Conservation (phyloP, 2,888 invertebrate species). For the Cylloceria caligata region DNA sequence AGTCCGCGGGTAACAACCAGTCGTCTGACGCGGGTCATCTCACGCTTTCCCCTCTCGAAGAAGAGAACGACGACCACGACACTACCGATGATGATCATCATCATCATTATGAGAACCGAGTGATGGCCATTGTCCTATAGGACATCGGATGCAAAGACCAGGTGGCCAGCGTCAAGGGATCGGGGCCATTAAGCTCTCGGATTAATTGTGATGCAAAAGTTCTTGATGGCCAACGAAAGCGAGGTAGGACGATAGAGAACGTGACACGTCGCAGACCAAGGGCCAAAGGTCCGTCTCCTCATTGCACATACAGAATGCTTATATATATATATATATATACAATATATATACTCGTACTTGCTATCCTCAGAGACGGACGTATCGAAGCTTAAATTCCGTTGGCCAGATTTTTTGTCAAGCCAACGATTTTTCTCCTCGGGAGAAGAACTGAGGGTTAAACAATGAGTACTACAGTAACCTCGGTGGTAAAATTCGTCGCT, state of each 20-base stretch:
- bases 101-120: conserved; percentile 69
- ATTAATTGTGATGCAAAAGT: conserved; percentile 82
- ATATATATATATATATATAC: too few relatives aligned
- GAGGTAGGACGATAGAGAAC: conserved; percentile 16
- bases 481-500: conserved; percentile 2
- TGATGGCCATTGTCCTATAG: conserved; percentile 79
- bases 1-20: conserved; percentile 57
- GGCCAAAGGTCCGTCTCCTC: conserved; percentile 58
- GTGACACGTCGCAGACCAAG: conserved; percentile 62
- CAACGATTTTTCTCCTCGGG: conserved; percentile 44
- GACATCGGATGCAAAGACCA: conserved; percentile 75
- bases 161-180: conserved; percentile 80
- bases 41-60: conserved; percentile 52
- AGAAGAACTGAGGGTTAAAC: conserved; percentile 29
- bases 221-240: conserved; percentile 76
- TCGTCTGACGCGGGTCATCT: conserved; percentile 68
- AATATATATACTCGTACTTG: too few relatives aligned
- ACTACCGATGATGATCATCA: conserved; percentile 53
- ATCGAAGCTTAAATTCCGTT: conserved; percentile 30
- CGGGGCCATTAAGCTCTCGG: conserved; percentile 78
- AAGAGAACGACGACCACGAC: conserved; percentile 19
- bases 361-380: neutral
- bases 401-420: conserved; percentile 64
- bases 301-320: neutral
- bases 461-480: neutral